Base-by-base conservation (phyloP, 2,888 invertebrate species). In the Xestia ashworthii region DNA sequence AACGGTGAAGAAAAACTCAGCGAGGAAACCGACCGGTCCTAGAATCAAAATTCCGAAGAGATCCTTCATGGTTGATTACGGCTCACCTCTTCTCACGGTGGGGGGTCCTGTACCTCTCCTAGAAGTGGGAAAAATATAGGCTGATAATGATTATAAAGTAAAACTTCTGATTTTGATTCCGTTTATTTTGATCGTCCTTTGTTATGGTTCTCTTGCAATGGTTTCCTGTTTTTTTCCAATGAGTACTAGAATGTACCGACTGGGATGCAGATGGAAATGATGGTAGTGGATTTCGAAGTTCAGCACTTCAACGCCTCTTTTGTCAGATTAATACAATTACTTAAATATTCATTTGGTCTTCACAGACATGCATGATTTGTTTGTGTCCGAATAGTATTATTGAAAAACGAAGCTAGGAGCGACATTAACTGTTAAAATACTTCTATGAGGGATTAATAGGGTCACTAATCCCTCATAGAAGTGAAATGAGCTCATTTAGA, bases 171-270 rank as follows among this genome's bases (percentile, higher is more conserved):
- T 41, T 14, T 9, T 53, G 19, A 1, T 16, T 53, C 48, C 11
- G 12, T 46, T 22, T 55, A 12, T n/a, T n/a, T 73, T 22, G 25
- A 0, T 58, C 41, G 16, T 32, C 3, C 16, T 53, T 46, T 46
- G 11, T 78, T 53, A 55, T 82, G 46, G 46, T 53, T 73, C n/a
- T 80, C 58, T n/a, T 50, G n/a, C 5, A 3, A n/a, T n/a, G n/a
- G 11, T 32, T 9, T 41, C 22, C 12, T 14, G 14, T 25, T 11
- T 9, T 19, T 58, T 44, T 48, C 2, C 3, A 19, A n/a, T 32
- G 12, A n/a, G 12, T 32, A 14, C 9, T 3, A 46, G 19, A 38
- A 14, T 46, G 32, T 9, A 19, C 25, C 16, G 32, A 19, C 60
- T 32, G 60, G 25, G 8, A 16, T 46, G 44, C 14, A 48, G 8